Conservation (phyloP, 2,888 invertebrate species). For the Dynastes maya region DNA sequence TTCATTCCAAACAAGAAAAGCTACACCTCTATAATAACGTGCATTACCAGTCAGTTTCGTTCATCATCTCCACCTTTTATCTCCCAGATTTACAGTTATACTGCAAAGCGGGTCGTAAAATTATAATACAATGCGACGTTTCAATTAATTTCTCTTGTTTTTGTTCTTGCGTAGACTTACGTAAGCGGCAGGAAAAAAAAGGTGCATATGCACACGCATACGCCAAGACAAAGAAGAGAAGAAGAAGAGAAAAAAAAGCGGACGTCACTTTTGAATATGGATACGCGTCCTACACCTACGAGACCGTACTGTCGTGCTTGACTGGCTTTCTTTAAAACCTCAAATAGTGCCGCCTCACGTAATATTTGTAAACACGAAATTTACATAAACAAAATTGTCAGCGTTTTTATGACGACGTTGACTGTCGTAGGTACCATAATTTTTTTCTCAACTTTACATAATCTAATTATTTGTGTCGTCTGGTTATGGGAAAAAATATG, state of each 20-base stretch:
- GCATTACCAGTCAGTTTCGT: background rate
- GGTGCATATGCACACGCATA: constrained; percentile 4
- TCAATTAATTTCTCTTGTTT: constrained; percentile 39
- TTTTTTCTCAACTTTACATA: constrained; percentile 21
- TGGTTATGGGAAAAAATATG: constrained; percentile 2
- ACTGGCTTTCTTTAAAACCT: constrained; percentile 20
- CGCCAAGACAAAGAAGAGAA: constrained; percentile 14
- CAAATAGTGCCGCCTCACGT: constrained; percentile 32
- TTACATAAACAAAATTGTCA: constrained; percentile 38
- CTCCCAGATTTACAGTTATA: constrained; percentile 32
- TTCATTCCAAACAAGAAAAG: too few relatives aligned
- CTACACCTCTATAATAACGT: too few relatives aligned
- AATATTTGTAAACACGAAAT: constrained; percentile 38
- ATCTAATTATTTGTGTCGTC: constrained; percentile 17
- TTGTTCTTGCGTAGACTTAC: constrained; percentile 3
- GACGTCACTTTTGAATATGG: constrained; percentile 36
- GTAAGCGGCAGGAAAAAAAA: constrained; percentile 9
- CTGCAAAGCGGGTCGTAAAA: constrained; percentile 24
- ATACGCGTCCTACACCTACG: constrained; percentile 31
- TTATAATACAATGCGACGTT: constrained; percentile 40
- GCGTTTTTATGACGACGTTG: constrained; percentile 16
- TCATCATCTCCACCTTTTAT: constrained; percentile 2
- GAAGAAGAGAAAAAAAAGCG: constrained; percentile 14
- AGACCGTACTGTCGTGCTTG: background rate
- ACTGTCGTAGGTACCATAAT: constrained; percentile 20